Base-by-base conservation (phyloP, 2,113 vertebrate species). In the Syrmaticus mikado region DNA sequence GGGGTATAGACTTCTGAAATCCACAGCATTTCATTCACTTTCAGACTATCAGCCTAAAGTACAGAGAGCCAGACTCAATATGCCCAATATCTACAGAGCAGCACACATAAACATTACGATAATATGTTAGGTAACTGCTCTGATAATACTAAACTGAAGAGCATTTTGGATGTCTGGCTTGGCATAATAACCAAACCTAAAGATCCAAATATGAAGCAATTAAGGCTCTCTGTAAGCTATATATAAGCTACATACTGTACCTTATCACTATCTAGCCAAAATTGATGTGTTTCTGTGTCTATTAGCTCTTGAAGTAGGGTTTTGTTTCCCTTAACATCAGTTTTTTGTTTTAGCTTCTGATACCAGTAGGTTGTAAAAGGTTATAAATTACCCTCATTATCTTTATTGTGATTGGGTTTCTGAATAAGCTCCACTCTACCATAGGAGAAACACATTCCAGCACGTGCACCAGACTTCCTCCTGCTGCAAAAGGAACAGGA, bases 321-420 rank as follows among this genome's bases (percentile, higher is more conserved):
- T 91, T 94, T 93, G 30, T 87, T 95, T 93, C 70, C 73, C 78
- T 57, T 19, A 93, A 48, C 43, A 91, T 45, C 50, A 40, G 68
- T 80, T 92, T 80, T 92, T 20, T 67, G 48, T 91, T 93, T 95
- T 90, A 78, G 60, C 77, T 95, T 91, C 64, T 78, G 67, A 57
- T 87, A 82, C 71, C 90, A 71, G 66, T 20, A 90, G 89, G 82
- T 89, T 27, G 9, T 38, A 85, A 92, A 62, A 71, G 65, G 72
- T 77, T 89, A 89, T 95, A 96, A 97, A 95, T 97, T 94, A 89
- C 50, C 64, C 75, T 94, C 89, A 84, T 96, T 94, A 86, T 70
- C 68, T 85, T 85, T 89, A 94, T 95, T 93, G 96, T 79, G 36
- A 48, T 73, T 83, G 67, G 71, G 93, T 41, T 82, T 92, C 89